phyloP scores from a whole-genome alignment of 1,140 invertebrate genomes.

The Andrena cerasifolii region DNA sequence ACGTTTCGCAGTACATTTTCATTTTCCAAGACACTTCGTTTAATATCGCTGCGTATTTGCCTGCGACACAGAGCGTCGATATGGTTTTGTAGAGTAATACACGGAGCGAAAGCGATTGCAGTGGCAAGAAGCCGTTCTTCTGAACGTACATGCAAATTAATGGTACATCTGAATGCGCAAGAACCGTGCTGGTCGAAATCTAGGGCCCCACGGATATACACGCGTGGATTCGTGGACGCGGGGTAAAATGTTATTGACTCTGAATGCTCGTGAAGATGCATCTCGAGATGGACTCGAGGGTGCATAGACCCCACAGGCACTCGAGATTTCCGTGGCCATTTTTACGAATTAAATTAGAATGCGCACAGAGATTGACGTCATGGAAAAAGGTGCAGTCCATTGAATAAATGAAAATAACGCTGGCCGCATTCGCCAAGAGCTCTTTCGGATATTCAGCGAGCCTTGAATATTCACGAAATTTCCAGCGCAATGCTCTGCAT shows the following conservation, averaged over 20 bases:
- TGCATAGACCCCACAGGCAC: not conserved
- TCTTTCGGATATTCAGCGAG: constrained; percentile 8
- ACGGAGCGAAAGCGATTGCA: constrained; percentile 2
- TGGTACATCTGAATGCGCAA: not conserved
- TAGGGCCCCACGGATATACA: too few species aligned
- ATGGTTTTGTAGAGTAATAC: not conserved
- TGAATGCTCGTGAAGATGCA: constrained; percentile 4
- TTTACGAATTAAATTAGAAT: constrained; percentile 38
- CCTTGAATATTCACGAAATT: constrained; percentile 32
- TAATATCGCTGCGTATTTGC: constrained; percentile 10
- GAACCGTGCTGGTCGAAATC: not conserved
- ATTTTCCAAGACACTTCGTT: not conserved
- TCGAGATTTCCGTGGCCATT: constrained; percentile 25
- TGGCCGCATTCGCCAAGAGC: not conserved
- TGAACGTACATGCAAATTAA: not conserved
- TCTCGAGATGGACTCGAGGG: not conserved
- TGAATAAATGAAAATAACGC: constrained; percentile 40
- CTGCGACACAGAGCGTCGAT: not conserved
- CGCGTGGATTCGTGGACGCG: not conserved
- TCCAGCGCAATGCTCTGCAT: not conserved
- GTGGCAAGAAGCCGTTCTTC: not conserved
- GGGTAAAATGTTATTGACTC: constrained; percentile 9
- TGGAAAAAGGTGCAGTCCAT: constrained; percentile 8
- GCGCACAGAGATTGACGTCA: constrained; percentile 22
- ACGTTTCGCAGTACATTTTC: too few species aligned